Percentiles rank a stretch among this genome's conserved stretches.
Evolutionary conservation across 2,888 invertebrate species (phyloP).

Genomic region (Capitulum mitella): DNA sequence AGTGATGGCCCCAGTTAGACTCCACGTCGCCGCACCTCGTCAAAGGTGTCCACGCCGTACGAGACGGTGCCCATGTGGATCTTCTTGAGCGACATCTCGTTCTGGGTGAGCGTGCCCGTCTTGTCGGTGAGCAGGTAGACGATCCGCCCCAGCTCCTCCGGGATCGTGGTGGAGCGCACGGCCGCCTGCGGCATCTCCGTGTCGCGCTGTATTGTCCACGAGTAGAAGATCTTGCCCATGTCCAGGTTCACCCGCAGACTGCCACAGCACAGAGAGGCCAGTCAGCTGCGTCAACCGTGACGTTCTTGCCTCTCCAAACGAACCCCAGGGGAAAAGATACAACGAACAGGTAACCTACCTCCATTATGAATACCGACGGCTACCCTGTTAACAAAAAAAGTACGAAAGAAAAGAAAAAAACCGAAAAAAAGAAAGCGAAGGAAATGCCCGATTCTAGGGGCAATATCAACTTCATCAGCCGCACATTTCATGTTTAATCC

Average conservation of each 20-base stretch:
- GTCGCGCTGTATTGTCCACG: slow-evolving; percentile 93
- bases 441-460: too few relatives aligned
- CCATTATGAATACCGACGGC: too few relatives aligned
- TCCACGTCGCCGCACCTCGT: slow-evolving; percentile 57
- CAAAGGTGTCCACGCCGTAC: slow-evolving; percentile 77
- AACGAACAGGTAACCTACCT: too few relatives aligned
- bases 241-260: slow-evolving; percentile 96
- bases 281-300: too few relatives aligned
- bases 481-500: too few relatives aligned
- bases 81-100: slow-evolving; percentile 96
- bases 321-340: too few relatives aligned
- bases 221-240: slow-evolving; percentile 96
- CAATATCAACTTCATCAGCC: too few relatives aligned
- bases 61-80: slow-evolving; percentile 89
- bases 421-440: too few relatives aligned
- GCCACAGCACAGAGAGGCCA: slow-evolving; percentile 35
- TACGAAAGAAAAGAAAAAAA: too few relatives aligned
- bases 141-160: slow-evolving; percentile 94
- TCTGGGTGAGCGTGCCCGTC: slow-evolving; percentile 96
- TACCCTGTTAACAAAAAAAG: too few relatives aligned
- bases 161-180: slow-evolving; percentile 94
- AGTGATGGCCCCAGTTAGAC: too few relatives aligned
- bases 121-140: slow-evolving; percentile 96
- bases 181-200: slow-evolving; percentile 87
- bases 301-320: too few relatives aligned